A percentile compares a stretch with the other conserved stretches of the same genome.
These are phyloP conservation scores for Nebria ingens DNA, from an alignment of 1,140 invertebrate genomes.

Conservation along the genomic window DNA sequence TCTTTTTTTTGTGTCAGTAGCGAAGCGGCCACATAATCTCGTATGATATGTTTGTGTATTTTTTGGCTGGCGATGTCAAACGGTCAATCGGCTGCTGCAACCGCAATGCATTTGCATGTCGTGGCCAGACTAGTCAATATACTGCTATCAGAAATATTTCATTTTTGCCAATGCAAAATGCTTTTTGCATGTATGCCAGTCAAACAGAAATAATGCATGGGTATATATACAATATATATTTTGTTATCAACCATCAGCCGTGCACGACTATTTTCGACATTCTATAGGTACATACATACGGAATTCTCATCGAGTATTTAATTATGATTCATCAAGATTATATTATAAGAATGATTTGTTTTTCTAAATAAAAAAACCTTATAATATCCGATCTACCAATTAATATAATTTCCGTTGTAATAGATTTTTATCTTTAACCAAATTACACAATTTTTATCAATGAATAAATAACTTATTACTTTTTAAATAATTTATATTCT, in stretches of 20 bases:
- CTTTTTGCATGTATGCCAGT: conserved; percentile 6
- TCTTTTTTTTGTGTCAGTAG: neutral
- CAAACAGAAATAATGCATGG: neutral
- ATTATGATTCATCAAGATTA: too few relatives aligned
- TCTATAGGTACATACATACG: too few relatives aligned
- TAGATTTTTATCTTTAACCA: neutral
- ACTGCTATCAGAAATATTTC: conserved; percentile 7
- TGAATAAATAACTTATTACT: neutral
- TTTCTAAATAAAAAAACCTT: too few relatives aligned
- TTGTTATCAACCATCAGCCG: too few relatives aligned
- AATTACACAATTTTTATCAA: neutral
- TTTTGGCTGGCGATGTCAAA: neutral
- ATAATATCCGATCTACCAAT: too few relatives aligned
- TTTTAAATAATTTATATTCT: neutral
- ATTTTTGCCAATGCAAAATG: conserved; percentile 4
- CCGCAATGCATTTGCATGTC: neutral
- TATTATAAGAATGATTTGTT: too few relatives aligned
- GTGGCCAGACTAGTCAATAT: neutral
- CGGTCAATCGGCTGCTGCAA: neutral
- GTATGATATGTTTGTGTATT: conserved; percentile 4
- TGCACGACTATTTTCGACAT: too few relatives aligned
- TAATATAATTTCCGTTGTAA: too few relatives aligned
- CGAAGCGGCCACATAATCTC: conserved; percentile 1
- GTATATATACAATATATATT: conserved; percentile 7
- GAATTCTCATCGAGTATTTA: too few relatives aligned